A percentile compares a stretch with the other conserved stretches of the same genome.
phyloP scores from a whole-genome alignment of 2,797 vertebrate genomes.

The Poeciliopsis infans region DNA sequence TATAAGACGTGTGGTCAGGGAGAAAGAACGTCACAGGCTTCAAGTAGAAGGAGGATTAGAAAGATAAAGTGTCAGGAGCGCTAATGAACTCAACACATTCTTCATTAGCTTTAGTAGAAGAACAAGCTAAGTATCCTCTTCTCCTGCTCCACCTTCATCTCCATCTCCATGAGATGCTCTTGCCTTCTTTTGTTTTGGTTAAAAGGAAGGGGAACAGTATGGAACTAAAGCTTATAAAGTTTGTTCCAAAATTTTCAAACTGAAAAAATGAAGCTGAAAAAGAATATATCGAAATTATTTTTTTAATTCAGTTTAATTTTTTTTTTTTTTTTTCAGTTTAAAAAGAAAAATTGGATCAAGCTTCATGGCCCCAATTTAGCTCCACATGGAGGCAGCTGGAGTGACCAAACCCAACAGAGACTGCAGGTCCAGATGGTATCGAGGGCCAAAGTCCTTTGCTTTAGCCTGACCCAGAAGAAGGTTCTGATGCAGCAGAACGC shows the following conservation, averaged over 20 bases:
- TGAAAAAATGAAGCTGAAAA: no score
- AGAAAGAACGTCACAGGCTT: background rate
- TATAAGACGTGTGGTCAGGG: background rate
- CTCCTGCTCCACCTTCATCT: background rate
- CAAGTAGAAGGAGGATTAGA: background rate
- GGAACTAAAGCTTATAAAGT: no score
- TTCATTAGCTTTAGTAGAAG: background rate
- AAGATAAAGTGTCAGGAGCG: background rate
- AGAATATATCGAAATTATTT: no score
- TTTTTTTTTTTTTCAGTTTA: no score
- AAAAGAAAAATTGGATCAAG: no score
- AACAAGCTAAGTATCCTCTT: background rate
- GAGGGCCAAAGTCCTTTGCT: background rate
- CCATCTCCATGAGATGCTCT: background rate
- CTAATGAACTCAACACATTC: background rate
- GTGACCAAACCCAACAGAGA: background rate
- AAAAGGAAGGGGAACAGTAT: no score
- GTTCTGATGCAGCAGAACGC: background rate
- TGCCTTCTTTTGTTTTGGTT: background rate
- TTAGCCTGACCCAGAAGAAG: background rate
- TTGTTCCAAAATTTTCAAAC: no score
- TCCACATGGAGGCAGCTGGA: background rate
- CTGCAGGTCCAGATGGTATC: background rate
- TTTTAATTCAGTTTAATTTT: no score
- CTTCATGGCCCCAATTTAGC: no score